Conservation (phyloP, 2,797 vertebrate genomes). For the Etheostoma perlongum region DNA sequence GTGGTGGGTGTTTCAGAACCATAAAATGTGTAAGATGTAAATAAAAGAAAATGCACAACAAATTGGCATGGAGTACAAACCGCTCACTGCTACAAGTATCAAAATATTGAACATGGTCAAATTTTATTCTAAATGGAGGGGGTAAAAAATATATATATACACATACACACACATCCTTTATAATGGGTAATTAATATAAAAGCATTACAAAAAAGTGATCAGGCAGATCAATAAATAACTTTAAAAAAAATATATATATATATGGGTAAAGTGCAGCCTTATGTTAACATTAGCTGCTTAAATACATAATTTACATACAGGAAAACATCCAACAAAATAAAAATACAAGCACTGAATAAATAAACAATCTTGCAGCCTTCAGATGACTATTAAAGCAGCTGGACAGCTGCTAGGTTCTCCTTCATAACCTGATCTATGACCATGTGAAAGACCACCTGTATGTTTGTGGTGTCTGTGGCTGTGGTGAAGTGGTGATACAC, state of each 20-base stretch:
- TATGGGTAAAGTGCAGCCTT: background rate
- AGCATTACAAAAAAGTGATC: background rate
- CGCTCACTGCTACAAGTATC: background rate
- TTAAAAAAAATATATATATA: slow-evolving; percentile 66
- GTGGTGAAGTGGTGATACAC: slow-evolving; percentile 84
- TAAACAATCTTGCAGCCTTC: background rate
- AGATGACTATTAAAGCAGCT: slow-evolving; percentile 61
- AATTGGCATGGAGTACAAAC: background rate
- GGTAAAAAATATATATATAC: background rate
- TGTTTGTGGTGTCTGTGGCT: slow-evolving; percentile 73
- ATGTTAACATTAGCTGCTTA: background rate
- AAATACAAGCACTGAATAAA: background rate
- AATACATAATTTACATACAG: background rate
- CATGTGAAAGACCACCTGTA: slow-evolving; percentile 75
- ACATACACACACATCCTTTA: no score
- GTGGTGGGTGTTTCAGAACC: background rate
- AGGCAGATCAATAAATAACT: slow-evolving; percentile 34
- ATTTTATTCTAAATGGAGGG: background rate
- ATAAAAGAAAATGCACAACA: background rate
- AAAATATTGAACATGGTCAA: background rate
- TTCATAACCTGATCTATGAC: slow-evolving; percentile 70
- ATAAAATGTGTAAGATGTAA: background rate
- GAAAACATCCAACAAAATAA: background rate
- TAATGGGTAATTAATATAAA: background rate
- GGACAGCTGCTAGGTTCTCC: slow-evolving; percentile 69